A percentile compares a stretch with the other conserved stretches of the same genome.
phyloP scores from a whole-genome alignment of 2,888 invertebrate species.

The Stenichneumon culpator region DNA sequence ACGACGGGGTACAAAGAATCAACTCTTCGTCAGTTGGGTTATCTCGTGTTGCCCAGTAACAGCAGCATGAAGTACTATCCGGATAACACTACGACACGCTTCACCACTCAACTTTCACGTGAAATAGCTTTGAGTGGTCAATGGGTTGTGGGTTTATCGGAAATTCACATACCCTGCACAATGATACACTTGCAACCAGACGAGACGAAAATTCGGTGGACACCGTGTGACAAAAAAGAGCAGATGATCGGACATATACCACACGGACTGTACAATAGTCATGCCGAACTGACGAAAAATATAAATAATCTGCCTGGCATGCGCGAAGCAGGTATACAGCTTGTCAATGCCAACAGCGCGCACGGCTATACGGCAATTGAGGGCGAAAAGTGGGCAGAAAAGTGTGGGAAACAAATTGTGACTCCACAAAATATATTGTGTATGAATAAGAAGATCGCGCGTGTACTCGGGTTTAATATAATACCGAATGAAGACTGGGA shows the following conservation, averaged over 20 bases:
- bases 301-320: not conserved
- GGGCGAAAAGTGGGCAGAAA: not conserved
- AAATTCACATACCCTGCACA: slow-evolving; percentile 17
- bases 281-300: slow-evolving; percentile 36
- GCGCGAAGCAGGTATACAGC: not conserved
- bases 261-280: not conserved
- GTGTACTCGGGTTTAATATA: not conserved
- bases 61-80: no score
- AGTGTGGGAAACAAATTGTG: not conserved
- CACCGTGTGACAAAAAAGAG: not conserved
- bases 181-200: not conserved
- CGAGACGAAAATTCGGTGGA: not conserved
- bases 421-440: not conserved
- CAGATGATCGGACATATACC: not conserved
- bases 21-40: no score
- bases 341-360: not conserved
- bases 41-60: no score
- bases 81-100: no score
- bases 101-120: no score
- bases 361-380: not conserved
- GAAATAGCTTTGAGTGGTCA: not conserved
- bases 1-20: no score
- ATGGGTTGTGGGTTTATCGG: not conserved
- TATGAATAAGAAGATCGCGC: not conserved
- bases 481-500: not conserved